Evolutionary conservation across 2,113 vertebrate species (phyloP).

Genomic region (Noctilio leporinus): DNA sequence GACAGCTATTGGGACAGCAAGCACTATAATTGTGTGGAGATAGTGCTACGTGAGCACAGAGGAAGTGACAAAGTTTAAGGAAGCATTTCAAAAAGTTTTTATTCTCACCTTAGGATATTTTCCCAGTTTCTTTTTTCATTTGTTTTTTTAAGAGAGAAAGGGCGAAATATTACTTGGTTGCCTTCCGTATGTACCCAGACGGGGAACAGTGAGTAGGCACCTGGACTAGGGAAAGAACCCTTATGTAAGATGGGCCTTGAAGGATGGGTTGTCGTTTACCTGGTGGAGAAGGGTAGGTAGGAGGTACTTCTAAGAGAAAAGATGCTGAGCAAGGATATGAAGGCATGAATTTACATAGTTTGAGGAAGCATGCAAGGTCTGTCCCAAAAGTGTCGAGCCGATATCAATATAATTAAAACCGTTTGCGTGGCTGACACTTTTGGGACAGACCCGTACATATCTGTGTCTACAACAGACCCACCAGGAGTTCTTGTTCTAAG

Average conservation of each 20-base stretch:
- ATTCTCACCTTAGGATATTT: too few relatives aligned
- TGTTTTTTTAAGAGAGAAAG: too few relatives aligned
- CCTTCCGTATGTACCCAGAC: too few relatives aligned
- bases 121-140: too few relatives aligned
- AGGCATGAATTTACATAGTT: not conserved
- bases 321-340: not conserved
- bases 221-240: too few relatives aligned
- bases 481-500: not conserved
- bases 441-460: too few relatives aligned
- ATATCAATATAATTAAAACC: too few relatives aligned
- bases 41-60: not conserved
- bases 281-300: not conserved
- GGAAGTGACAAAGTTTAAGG: not conserved
- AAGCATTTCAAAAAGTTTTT: not conserved
- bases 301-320: not conserved
- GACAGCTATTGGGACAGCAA: not conserved
- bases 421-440: too few relatives aligned
- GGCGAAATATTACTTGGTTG: too few relatives aligned
- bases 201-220: too few relatives aligned
- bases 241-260: not conserved
- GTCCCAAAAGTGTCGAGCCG: too few relatives aligned
- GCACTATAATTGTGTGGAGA: not conserved
- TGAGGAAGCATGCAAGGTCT: not conserved
- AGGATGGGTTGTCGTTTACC: not conserved
- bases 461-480: not conserved